Conservation (phyloP, 2,888 invertebrate species). For the Orthosia cruda region DNA sequence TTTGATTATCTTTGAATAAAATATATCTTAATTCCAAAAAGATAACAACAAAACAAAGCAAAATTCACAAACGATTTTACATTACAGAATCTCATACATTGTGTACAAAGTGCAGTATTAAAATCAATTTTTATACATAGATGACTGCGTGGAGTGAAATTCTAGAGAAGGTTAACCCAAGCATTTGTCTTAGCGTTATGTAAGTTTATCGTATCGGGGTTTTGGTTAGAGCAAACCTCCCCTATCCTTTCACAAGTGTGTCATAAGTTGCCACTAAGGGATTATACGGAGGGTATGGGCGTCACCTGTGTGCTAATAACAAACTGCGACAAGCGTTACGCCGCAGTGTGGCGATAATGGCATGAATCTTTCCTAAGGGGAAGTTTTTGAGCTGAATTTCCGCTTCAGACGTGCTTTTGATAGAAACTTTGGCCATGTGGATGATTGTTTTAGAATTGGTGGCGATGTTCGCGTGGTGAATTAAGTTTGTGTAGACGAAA, state of each 20-base stretch:
- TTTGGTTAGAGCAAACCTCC: conserved; percentile 21
- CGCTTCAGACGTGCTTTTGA: conserved; percentile 26
- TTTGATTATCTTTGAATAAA: not conserved
- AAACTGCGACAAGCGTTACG: conserved; percentile 48
- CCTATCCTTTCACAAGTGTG: conserved; percentile 39
- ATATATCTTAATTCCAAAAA: not conserved
- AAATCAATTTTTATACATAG: conserved; percentile 56
- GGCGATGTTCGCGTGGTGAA: not conserved
- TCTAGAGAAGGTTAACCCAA: conserved; percentile 19
- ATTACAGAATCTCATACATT: conserved; percentile 32
- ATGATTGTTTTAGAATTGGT: conserved; percentile 32
- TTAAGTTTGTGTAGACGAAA: not conserved
- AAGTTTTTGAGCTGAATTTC: conserved; percentile 51
- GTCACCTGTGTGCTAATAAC: conserved; percentile 59
- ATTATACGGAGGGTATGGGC: conserved; percentile 47
- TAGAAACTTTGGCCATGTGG: conserved; percentile 35
- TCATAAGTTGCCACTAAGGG: conserved; percentile 54
- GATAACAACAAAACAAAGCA: conserved; percentile 19
- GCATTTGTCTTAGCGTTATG: conserved; percentile 29
- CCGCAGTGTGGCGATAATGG: conserved; percentile 57
- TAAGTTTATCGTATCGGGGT: conserved; percentile 43
- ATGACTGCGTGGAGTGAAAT: conserved; percentile 63
- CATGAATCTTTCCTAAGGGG: conserved; percentile 39
- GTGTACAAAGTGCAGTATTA: conserved; percentile 54
- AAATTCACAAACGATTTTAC: conserved; percentile 1